Evolutionary conservation across 2,113 vertebrate species (phyloP).

Genomic region (Orthonyx spaldingii): DNA sequence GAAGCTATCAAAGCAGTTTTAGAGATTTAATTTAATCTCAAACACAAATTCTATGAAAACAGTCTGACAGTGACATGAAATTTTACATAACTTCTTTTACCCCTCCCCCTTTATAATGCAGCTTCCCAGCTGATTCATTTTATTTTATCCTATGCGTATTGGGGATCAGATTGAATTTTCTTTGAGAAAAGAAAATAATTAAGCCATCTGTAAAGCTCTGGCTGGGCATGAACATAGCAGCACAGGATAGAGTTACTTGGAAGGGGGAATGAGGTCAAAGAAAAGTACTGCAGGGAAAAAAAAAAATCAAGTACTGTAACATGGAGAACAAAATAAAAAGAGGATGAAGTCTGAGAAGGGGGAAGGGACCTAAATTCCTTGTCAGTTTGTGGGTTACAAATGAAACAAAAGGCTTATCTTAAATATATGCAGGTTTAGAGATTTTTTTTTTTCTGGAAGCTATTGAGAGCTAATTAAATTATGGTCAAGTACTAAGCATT

Average conservation of each 20-base stretch:
- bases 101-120: constrained; percentile 42
- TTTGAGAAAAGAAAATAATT: constrained; percentile 70
- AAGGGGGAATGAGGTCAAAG: constrained; percentile 44
- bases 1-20: constrained; percentile 63
- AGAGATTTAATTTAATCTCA: constrained; percentile 62
- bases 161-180: constrained; percentile 48
- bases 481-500: background rate
- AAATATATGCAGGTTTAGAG: constrained; percentile 44
- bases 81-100: constrained; percentile 63
- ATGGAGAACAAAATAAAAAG: constrained; percentile 33
- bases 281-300: constrained; percentile 32
- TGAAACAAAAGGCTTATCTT: constrained; percentile 54
- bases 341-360: constrained; percentile 28
- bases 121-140: constrained; percentile 66
- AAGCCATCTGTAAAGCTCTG: constrained; percentile 67
- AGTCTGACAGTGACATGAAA: constrained; percentile 65
- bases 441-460: constrained; percentile 20
- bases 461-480: constrained; percentile 55
- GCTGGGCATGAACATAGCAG: constrained; percentile 30
- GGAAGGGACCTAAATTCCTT: constrained; percentile 37
- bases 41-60: constrained; percentile 58
- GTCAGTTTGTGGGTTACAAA: constrained; percentile 52
- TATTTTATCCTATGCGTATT: constrained; percentile 58
- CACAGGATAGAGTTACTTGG: constrained; percentile 60
- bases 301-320: constrained; percentile 18